Base-by-base conservation (phyloP, 2,113 vertebrate species). In the Macheiramphus alcinus region DNA sequence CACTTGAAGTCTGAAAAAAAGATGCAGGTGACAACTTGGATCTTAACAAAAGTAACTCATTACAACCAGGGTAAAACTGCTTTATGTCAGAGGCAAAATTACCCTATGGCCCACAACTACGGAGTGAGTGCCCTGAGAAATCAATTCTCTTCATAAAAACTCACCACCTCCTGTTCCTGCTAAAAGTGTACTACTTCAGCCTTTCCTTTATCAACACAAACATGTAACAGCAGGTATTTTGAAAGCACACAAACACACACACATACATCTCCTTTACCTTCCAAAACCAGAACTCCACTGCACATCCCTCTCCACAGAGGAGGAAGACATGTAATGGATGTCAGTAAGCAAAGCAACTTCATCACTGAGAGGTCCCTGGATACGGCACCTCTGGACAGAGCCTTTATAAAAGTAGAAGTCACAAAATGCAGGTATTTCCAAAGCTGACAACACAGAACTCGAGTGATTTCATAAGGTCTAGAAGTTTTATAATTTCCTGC, bases 381-480 rank as follows among this genome's bases (percentile, higher is more conserved):
- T 31, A 55, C 0, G 0, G 48, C 72, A 84, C 25, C 70, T 89
- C 91, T 71, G 61, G 71, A 78, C 21, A 86, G 86, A 90, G 42
- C 11, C 63, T 45, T 53, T 83, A 45, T 52, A 56, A 72, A 92
- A 80, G 52, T 0, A 76, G 6, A 48, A 86, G 42, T 55, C 68
- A 67, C 38, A 52, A 88, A 93, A 80, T 4, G 8, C 32, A 90
- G 56, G 1, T 43, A 52, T 68, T 79, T 82, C 31, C 72, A 92
- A 76, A 88, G 52, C 26, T 93, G 61, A 32, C 34, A 73, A 27
- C 25, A 63, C 25, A 62, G 71, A 83, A 66, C 16, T 73, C 0
- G 0, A 40, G 20, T 0, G 1, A 65, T 81, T 93, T 84, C 21
- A 20, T 27, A 13, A 52, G 26, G 16, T 40, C 43, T 4, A 9